Conservation (phyloP, 2,113 vertebrate genomes). For the Scomber japonicus region DNA sequence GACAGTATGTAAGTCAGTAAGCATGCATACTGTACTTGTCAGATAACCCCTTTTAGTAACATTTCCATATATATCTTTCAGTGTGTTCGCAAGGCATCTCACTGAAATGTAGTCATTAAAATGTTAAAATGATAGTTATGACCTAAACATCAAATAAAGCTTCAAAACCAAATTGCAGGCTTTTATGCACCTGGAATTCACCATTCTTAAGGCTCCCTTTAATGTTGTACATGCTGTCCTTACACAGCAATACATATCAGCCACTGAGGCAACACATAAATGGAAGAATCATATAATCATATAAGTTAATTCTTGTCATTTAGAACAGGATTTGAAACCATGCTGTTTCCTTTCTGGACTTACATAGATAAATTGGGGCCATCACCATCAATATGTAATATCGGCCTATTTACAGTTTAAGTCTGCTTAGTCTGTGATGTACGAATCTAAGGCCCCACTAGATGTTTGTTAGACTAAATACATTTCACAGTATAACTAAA, state of each 20-base stretch:
- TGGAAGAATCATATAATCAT: background rate
- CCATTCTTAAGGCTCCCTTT: background rate
- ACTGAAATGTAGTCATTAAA: background rate
- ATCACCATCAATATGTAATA: background rate
- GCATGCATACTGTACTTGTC: too few relatives aligned
- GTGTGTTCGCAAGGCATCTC: too few relatives aligned
- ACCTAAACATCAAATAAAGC: background rate
- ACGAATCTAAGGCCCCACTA: background rate
- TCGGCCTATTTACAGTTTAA: background rate
- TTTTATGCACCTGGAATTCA: background rate
- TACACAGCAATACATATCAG: background rate
- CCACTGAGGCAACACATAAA: background rate
- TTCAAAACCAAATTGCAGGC: background rate
- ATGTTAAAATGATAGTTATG: background rate
- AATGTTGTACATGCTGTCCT: background rate
- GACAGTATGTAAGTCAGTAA: too few relatives aligned
- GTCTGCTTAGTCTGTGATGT: background rate
- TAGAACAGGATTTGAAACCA: background rate
- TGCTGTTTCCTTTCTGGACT: background rate
- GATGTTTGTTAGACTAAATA: background rate
- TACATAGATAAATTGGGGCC: background rate
- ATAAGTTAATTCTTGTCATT: background rate
- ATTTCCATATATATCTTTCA: background rate
- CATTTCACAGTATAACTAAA: background rate
- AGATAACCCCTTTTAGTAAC: too few relatives aligned